Base-by-base conservation (phyloP, 2,113 vertebrate species). In the Porphyrio hochstetteri region DNA sequence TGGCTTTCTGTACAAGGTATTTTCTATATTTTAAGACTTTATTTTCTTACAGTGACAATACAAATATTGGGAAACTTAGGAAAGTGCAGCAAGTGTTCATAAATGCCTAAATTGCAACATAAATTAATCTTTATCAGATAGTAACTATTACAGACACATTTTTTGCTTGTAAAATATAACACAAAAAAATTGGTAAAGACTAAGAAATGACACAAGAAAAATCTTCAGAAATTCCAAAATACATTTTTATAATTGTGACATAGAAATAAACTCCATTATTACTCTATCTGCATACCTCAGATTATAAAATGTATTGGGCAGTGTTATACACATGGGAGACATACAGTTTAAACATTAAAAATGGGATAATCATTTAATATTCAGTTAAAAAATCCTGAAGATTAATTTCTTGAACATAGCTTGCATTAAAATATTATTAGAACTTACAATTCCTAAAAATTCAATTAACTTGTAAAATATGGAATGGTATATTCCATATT, bases 51-150 rank as follows among this genome's bases (percentile, higher is more conserved):
- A 36, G 6, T 12, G 36, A 46, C 7, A 60, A 72, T 35, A 31
- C 80, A 64, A 71, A 38, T 3, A 0, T 0, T 21, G 16, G 14
- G 23, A 88, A 48, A 5, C 2, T 8, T 46, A 61, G 3, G 12
- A 52, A 86, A 72, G 5, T 31, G 9, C 4, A 90, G 12, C 38
- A 53, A 23, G 5, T 56, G 16, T 59, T 83, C 15, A 44, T 25
- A 68, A 83, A 55, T 14, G 6, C 1, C 0, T 29, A 86, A 60
- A 3, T 50, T 76, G 35, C 6, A 71, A 20, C 1, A 59, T 23
- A 72, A 71, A 68, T 80, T 29, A 40, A n/a, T 64, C 9, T 1
- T 0, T 35, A 55, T 31, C 16, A 48, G 17, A 63, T 11, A 42
- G 12, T 29, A 69, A 31, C 38, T 61, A 23, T 42, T 31, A 7